Evolutionary conservation across 2,113 vertebrate species (phyloP).

Genomic region (Hemiprocne comata): DNA sequence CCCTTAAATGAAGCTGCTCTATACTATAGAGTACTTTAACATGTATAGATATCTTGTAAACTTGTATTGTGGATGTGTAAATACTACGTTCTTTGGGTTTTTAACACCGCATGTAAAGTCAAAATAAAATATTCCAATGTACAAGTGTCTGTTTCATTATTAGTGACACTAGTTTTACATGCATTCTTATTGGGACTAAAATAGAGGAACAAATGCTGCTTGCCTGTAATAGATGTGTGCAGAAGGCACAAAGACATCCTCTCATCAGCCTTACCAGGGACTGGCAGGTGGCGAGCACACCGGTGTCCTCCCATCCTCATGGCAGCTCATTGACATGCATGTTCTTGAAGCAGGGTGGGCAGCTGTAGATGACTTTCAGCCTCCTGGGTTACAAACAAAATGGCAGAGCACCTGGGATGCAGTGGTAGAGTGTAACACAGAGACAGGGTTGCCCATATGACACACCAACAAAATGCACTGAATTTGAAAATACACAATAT

Average conservation of each 20-base stretch:
- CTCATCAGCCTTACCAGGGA: background rate
- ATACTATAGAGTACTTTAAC: conserved; percentile 95
- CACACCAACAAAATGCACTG: background rate
- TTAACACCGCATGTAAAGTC: conserved; percentile 99
- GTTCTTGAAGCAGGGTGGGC: background rate
- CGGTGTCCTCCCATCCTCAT: background rate
- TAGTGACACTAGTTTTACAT: background rate
- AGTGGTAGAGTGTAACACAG: background rate
- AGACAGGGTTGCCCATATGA: background rate
- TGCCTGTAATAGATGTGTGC: background rate
- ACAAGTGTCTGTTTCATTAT: background rate
- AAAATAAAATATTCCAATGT: conserved; percentile 97
- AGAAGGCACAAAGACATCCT: background rate
- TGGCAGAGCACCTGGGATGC: rapidly evolving
- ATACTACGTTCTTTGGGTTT: conserved; percentile 96
- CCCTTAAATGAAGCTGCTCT: conserved; percentile 89
- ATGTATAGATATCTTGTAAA: conserved; percentile 98
- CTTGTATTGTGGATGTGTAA: conserved; percentile 99
- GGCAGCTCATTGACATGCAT: rapidly evolving
- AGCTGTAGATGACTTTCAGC: background rate
- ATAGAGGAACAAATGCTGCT: rapidly evolving
- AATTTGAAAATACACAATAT: background rate
- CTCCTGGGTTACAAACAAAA: background rate
- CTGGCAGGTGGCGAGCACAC: rapidly evolving
- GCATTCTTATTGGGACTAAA: background rate